Base-by-base conservation (phyloP, 1,140 invertebrate genomes). In the Calephelis virginiensis region DNA sequence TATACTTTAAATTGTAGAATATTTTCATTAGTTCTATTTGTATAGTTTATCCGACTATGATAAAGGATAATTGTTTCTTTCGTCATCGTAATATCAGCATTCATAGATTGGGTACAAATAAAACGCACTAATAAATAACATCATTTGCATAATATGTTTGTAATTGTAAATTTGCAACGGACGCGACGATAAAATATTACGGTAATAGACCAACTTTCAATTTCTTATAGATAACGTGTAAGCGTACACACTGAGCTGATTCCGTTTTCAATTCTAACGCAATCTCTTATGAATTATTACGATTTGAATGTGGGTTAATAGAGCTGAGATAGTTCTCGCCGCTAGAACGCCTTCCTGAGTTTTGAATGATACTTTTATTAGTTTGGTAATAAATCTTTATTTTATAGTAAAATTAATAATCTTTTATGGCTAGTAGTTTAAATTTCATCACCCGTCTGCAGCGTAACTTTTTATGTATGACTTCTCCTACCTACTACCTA, bases 301-400 rank as follows among this genome's bases (percentile, higher is more conserved):
- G 67, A 70, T 78, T 81, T 69, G 68, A 68, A 87, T 89, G 77
- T 87, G 74, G 86, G 86, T 86, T 89, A 89, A 87, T 83, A 83
- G 64, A 70, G 76, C 71, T 74, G 61, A 78, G 80, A 85, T 83
- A 80, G 14, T 17, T 56, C 53, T 56, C 12, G 5, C 53, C 12
- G 53, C 28, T 56, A 37, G 17, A 28, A 14, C 50, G 13, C 50
- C 50, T 56, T 37, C 53, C 53, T 56, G 28, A 6, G 8, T 56
- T 37, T 56, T 56, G 40, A 56, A 37, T 7, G 53, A 56, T 56
- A 56, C 8, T 56, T 56, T 56, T 37, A 43, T 43, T 43, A 43
- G 40, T 43, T 43, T 43, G 28, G 13, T 13, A 50, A 50, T 50
- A 50, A 49, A 5, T 49, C 47, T n/a, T 49, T 49, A 13, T 28